Conservation (phyloP, 2,113 vertebrate species). For the Campylomormyrus tamandua region DNA sequence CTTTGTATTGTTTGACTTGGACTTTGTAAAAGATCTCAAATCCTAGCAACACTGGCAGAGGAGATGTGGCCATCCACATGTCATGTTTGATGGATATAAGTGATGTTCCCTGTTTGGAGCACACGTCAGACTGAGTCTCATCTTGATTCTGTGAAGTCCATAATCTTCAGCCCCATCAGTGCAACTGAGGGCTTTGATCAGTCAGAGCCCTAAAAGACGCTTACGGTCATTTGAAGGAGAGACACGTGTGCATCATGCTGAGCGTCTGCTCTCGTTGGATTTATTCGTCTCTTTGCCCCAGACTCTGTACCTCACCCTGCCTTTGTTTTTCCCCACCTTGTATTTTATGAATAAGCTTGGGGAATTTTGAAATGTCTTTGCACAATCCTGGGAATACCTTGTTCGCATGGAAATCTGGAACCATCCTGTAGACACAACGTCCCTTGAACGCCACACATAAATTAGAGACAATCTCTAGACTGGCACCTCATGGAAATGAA, state of each 20-base stretch:
- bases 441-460: neutral
- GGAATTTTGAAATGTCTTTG: neutral
- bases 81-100: neutral
- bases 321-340: neutral
- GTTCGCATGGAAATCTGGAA: neutral
- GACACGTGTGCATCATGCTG: neutral
- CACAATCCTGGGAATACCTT: neutral
- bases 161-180: neutral
- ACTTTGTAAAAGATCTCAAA: neutral
- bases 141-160: neutral
- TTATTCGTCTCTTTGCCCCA: neutral
- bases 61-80: neutral
- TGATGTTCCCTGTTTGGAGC: neutral
- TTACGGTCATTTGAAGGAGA: neutral
- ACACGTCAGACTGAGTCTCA: neutral
- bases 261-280: neutral
- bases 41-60: neutral
- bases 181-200: neutral
- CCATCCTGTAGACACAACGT: neutral
- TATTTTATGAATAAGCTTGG: neutral
- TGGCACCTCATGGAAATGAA: neutral
- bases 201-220: neutral
- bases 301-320: neutral
- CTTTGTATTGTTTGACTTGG: neutral
- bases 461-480: neutral